Conservation (phyloP, 2,113 vertebrate genomes). For the Colinus virginianus region DNA sequence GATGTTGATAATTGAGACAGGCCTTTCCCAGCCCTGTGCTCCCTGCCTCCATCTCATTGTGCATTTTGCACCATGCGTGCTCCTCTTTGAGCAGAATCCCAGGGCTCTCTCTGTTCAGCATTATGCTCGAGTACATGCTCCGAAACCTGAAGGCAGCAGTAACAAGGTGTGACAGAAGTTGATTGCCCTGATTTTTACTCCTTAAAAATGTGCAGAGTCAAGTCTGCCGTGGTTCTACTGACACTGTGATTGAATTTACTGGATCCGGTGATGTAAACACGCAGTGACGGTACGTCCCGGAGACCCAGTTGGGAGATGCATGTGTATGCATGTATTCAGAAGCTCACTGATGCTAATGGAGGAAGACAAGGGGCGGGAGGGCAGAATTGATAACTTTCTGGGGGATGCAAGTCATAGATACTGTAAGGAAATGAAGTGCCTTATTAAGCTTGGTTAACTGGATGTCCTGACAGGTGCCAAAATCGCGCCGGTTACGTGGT, state of each 20-base stretch:
- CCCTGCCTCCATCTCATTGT: neutral
- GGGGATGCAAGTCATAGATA: slow-evolving; percentile 1
- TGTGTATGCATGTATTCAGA: slow-evolving; percentile 40
- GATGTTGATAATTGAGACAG: neutral
- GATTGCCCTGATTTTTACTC: slow-evolving; percentile 64
- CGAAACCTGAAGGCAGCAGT: slow-evolving; percentile 38
- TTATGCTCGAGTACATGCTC: neutral
- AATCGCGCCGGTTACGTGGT: neutral
- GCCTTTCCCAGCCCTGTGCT: neutral
- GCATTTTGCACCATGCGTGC: neutral
- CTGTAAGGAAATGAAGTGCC: slow-evolving; percentile 14
- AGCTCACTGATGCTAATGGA: slow-evolving; percentile 34
- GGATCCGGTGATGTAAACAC: slow-evolving; percentile 34
- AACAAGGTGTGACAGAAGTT: slow-evolving; percentile 65
- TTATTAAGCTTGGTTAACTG: slow-evolving; percentile 45
- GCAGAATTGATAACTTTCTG: slow-evolving; percentile 51
- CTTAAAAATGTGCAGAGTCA: slow-evolving; percentile 66
- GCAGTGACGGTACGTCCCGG: neutral
- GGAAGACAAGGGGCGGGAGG: slow-evolving; percentile 54
- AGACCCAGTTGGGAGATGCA: neutral
- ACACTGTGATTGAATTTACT: slow-evolving; percentile 51
- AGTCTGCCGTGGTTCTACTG: slow-evolving; percentile 39
- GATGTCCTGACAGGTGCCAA: slow-evolving; percentile 4
- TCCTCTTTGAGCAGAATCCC: neutral
- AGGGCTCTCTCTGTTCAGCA: neutral